Base-by-base conservation (phyloP, 2,113 vertebrate genomes). In the Amphiprion percula region DNA sequence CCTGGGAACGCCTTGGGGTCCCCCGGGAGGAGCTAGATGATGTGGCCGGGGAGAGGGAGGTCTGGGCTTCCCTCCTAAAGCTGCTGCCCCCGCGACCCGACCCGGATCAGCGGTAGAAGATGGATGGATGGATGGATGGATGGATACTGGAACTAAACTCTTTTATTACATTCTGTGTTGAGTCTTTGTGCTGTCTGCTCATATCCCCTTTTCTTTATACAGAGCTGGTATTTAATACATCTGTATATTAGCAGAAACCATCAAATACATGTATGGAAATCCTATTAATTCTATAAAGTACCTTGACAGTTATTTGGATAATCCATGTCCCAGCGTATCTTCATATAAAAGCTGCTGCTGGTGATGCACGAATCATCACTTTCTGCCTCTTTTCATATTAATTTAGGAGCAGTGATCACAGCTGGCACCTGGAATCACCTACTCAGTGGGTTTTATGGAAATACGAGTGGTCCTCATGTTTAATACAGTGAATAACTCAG, bases 381-480 rank as follows among this genome's bases (percentile, higher is more conserved):
- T 46, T 17, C 24, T 19, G 17, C 12, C 41, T 77, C 58, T 68
- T 21, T 77, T 47, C 15, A 50, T 23, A 16, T 58, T 24, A 44
- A 72, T 33, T 58, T 6, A 33, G n/a, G 55, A 6, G 49, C 21
- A 83, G 75, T 47, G 33, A 60, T 72, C 56, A 14, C 70, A 79
- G 47, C 47, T 33, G 67, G 24, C 41, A 81, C 26, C 69, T 46
- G 3, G 37, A 72, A 65, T 73, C 41, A 49, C 41, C 58, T 28
- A 64, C 71, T 63, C 19, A n/a, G 1, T 68, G 14, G 17, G 52
- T 72, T 68, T 80, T 24, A 71, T 71, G 14, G 59, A 30, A 47
- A 44, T 19, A 67, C 24, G 55, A 70, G 24, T 46, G 54, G n/a
- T 24, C 12, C 19, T 63, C 54, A 58, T 62, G 69, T 68, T 59